These are phyloP conservation scores for Xiphophorus couchianus DNA, from an alignment of 2,113 vertebrate species.

Conservation along the genomic window DNA sequence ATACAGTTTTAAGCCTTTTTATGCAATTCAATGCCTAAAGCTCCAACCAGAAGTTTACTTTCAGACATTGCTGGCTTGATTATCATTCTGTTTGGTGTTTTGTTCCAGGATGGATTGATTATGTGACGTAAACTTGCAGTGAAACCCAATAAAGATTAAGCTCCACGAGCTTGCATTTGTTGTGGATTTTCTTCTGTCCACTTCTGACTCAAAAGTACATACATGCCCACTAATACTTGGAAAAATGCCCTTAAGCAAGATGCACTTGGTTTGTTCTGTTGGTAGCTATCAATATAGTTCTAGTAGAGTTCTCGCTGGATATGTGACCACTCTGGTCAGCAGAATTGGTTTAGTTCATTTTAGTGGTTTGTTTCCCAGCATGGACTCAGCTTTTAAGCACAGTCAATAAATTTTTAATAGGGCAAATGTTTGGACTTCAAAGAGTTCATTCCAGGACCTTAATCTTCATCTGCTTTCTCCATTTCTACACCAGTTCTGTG, in stretches of 20 bases:
- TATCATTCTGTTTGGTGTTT: neutral
- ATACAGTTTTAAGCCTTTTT: neutral
- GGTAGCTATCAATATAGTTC: too few relatives aligned
- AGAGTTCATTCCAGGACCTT: neutral
- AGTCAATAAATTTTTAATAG: neutral
- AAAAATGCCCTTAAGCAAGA: too few relatives aligned
- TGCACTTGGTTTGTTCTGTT: too few relatives aligned
- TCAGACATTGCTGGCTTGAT: neutral
- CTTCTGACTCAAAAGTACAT: neutral
- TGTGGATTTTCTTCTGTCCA: neutral
- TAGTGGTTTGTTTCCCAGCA: too few relatives aligned
- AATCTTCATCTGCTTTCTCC: neutral
- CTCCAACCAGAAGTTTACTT: neutral
- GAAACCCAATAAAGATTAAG: neutral
- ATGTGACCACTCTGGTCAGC: too few relatives aligned
- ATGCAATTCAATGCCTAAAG: conserved; percentile 1
- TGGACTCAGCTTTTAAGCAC: too few relatives aligned
- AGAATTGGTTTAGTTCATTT: too few relatives aligned
- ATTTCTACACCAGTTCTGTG: neutral
- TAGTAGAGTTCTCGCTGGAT: too few relatives aligned
- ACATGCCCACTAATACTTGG: neutral
- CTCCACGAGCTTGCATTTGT: neutral
- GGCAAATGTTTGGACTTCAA: neutral
- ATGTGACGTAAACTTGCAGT: neutral
- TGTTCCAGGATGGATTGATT: neutral